Evolutionary conservation across 2,888 invertebrate genomes (phyloP).

Genomic region (Chrysotoxum bicinctum): DNA sequence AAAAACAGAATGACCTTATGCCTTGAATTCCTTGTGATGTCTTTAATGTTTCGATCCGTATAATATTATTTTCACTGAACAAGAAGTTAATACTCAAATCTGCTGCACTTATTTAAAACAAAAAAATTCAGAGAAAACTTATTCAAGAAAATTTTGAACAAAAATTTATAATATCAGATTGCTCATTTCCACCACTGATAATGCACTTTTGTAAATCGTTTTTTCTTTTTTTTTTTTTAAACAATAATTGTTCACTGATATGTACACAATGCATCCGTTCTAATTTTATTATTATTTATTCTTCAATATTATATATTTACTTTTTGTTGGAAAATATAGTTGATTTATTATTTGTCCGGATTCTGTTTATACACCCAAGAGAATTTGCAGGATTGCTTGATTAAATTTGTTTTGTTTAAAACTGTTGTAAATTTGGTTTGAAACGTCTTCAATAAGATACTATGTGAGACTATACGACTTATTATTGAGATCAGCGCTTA

Average conservation of each 20-base stretch:
- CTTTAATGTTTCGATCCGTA: not conserved
- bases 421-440: slow-evolving; percentile 17
- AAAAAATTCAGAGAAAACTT: not conserved
- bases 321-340: not conserved
- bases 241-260: not conserved
- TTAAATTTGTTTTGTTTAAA: not conserved
- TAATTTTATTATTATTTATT: not conserved
- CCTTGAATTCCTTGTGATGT: not conserved
- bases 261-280: too few species aligned
- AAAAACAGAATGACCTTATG: not conserved
- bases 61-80: not conserved
- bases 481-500: slow-evolving; percentile 42
- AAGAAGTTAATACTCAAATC: not conserved
- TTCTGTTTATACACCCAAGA: not conserved
- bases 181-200: not conserved
- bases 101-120: not conserved
- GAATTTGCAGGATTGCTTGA: not conserved
- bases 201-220: not conserved
- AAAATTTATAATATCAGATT: not conserved
- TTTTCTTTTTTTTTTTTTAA: not conserved
- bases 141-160: not conserved
- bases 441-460: slow-evolving; percentile 54
- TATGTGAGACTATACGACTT: slow-evolving; percentile 43
- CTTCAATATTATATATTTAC: not conserved
- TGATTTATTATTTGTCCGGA: not conserved